Conservation (phyloP, 30 jellyfish, hydroid and myxozoan genomes). For the Turritopsis rubra region DNA sequence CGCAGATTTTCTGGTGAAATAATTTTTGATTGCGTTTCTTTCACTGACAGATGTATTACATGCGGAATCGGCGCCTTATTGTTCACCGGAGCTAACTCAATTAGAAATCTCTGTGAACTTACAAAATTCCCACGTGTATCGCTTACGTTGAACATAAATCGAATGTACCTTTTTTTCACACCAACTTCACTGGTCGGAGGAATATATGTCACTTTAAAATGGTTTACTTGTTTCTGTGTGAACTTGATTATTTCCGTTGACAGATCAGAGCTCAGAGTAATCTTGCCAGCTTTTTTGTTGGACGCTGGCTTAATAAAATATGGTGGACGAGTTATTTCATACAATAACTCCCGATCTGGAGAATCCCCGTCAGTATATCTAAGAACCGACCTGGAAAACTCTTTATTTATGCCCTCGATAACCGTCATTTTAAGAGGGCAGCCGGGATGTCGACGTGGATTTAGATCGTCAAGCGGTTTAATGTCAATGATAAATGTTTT, state of each 20-base stretch:
- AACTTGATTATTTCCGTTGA: slow-evolving; percentile 17
- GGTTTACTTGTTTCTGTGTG: slow-evolving; percentile 77
- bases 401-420: slow-evolving; percentile 35
- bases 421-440: slow-evolving; percentile 77
- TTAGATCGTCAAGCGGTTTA: slow-evolving; percentile 66
- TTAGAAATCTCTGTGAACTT: slow-evolving; percentile 41
- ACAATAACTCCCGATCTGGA: slow-evolving; percentile 51
- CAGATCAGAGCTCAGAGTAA: background rate
- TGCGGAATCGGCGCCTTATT: slow-evolving; percentile 74
- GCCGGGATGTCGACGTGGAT: slow-evolving; percentile 68
- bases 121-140: slow-evolving; percentile 73
- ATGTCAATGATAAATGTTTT: slow-evolving; percentile 76
- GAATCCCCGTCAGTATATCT: slow-evolving; percentile 78
- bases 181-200: slow-evolving; percentile 70
- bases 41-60: slow-evolving; percentile 53
- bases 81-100: slow-evolving; percentile 68
- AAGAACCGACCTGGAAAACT: slow-evolving; percentile 50
- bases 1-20: slow-evolving; percentile 48
- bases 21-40: slow-evolving; percentile 42
- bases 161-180: slow-evolving; percentile 46
- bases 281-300: slow-evolving; percentile 49
- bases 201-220: slow-evolving; percentile 71
- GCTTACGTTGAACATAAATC: slow-evolving; percentile 52
- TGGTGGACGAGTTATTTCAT: slow-evolving; percentile 46
- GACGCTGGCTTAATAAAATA: slow-evolving; percentile 35